These are phyloP conservation scores for Sylvia atricapilla DNA, from an alignment of 2,113 vertebrate genomes.

Conservation along the genomic window DNA sequence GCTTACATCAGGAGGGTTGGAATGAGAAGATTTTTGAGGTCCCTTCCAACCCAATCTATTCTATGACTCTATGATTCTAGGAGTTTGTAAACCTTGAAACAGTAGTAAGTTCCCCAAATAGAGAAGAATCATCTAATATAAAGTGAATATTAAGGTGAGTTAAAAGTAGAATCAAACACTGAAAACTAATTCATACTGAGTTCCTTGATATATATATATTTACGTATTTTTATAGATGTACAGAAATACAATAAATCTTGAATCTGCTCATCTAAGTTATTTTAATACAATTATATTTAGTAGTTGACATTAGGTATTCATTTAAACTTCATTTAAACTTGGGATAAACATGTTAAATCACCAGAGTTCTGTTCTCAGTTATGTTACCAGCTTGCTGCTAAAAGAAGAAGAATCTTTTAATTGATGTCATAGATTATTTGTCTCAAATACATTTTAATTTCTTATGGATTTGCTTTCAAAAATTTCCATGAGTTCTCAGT, in stretches of 20 bases:
- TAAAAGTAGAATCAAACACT: background rate
- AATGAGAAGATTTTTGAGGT: background rate
- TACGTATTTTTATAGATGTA: background rate
- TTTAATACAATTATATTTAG: background rate
- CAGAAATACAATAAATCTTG: background rate
- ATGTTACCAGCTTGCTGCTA: background rate
- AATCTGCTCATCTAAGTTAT: background rate
- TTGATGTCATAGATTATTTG: background rate
- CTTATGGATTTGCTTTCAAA: background rate
- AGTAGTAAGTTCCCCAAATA: background rate
- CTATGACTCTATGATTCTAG: background rate
- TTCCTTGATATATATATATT: background rate
- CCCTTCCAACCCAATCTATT: background rate
- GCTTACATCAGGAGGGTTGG: background rate
- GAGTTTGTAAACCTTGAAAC: background rate
- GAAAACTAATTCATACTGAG: background rate
- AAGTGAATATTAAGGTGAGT: background rate
- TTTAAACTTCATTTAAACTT: background rate
- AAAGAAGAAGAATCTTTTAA: background rate
- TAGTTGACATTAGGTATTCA: background rate
- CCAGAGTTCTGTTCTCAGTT: background rate
- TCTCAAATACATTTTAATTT: background rate
- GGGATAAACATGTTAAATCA: background rate
- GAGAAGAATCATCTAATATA: background rate
- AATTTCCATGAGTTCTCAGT: background rate